Base-by-base conservation (phyloP, 2,888 invertebrate species). In the Macaria liturata region DNA sequence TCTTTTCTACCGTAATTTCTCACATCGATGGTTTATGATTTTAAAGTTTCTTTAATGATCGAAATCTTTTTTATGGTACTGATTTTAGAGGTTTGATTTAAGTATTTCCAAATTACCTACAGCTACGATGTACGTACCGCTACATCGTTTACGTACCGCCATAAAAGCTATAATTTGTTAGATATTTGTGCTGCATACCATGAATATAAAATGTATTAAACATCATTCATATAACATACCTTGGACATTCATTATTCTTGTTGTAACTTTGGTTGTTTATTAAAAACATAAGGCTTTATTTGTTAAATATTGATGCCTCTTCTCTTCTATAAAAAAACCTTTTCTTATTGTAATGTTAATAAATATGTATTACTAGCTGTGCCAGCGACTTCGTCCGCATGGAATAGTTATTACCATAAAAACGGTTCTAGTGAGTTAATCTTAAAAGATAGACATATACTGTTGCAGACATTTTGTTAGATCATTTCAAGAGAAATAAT, bases 1-100 rank as follows among this genome's bases (percentile, higher is more conserved):
- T 3, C n/a, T 48, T 46, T 20, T 50, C 43, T 51, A 42, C 30
- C 40, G 45, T 46, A 56, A 40, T 55, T 49, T 40, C 40, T n/a
- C 46, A 46, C 49, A 31, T 42, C 46, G 32, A 46, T 42, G 46
- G 40, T 40, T 50, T 50, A 50, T 20, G 20, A 1, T 20, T 20
- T 20, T 1, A 20, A 20, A 20, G 20, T 20, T 20, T 32, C 50
- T 32, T 50, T 45, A 42, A 42, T 42, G 42, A n/a, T 42, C 1
- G 42, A 42, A 42, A 42, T 2, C 4, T 7, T 37, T 37, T 37
- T 37, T 37, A 7, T 6, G 34, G 34, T 37, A 37, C 4, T 37
- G 7, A 37, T 37, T 37, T 37, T 37, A 37, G 3, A 37, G 2
- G 34, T 37, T n/a, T n/a, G 4, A 43, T n/a, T 43, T 8, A 43